Evolutionary conservation across 2,888 invertebrate genomes (phyloP).

Genomic region (Liposcelis brunnea): DNA sequence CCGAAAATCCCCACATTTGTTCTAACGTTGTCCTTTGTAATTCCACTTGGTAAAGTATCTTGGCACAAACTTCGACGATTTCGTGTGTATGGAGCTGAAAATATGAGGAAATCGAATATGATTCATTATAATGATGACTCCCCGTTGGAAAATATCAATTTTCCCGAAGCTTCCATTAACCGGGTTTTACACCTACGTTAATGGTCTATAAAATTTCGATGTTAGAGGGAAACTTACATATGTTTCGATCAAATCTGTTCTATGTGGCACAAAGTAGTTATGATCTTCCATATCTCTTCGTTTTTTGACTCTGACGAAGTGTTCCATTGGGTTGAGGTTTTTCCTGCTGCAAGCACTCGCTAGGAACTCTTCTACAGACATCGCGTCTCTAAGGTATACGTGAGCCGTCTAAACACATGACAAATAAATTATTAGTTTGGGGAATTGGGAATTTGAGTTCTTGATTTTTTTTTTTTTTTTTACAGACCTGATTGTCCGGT

Average conservation of each 20-base stretch:
- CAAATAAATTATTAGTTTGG: not conserved
- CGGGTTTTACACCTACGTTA: no score
- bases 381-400: constrained; percentile 73
- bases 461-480: not conserved
- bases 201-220: no score
- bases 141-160: not conserved
- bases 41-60: constrained; percentile 92
- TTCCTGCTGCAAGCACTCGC: constrained; percentile 83
- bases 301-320: constrained; percentile 89
- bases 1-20: constrained; percentile 96
- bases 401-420: constrained; percentile 40
- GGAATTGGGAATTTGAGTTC: not conserved
- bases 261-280: constrained; percentile 90
- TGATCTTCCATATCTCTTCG: constrained; percentile 89
- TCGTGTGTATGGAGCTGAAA: constrained; percentile 78
- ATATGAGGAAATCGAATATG: constrained; percentile 17
- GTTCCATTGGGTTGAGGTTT: constrained; percentile 84
- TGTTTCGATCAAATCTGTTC: constrained; percentile 86
- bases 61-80: constrained; percentile 90
- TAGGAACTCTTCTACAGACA: constrained; percentile 91
- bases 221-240: constrained; percentile 51
- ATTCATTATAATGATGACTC: not conserved
- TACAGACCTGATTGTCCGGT: constrained; percentile 51
- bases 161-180: no score
- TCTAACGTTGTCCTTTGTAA: constrained; percentile 75